Evolutionary conservation across 2,888 invertebrate species (phyloP).

Genomic region (Gasteruption jaculator): DNA sequence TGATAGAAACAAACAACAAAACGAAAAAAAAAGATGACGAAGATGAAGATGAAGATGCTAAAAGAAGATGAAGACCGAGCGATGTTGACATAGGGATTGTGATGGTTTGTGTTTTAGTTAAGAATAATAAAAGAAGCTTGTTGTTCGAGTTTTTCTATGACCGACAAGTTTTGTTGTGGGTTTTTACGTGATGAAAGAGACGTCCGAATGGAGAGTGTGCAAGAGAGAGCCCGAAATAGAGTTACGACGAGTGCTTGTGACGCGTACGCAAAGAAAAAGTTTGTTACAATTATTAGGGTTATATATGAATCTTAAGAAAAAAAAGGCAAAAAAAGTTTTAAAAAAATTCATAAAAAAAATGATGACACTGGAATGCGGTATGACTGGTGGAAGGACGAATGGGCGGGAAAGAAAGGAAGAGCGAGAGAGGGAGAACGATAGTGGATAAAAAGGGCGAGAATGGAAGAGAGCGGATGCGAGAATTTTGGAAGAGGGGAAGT

Average conservation of each 20-base stretch:
- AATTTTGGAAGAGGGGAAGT: conserved; percentile 18
- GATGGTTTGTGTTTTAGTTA: conserved; percentile 39
- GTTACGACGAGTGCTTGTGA: too few species aligned
- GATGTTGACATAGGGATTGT: conserved; percentile 40
- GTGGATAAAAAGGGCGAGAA: conserved; percentile 14
- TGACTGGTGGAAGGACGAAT: conserved; percentile 7
- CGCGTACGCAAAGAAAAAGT: too few species aligned
- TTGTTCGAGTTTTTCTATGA: too few species aligned
- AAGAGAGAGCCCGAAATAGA: too few species aligned
- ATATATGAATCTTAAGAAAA: neutral
- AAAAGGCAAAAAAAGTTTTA: conserved; percentile 9
- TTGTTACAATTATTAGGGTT: neutral
- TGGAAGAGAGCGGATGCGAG: conserved; percentile 8
- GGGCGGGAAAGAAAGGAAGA: conserved; percentile 20
- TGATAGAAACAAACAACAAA: too few species aligned
- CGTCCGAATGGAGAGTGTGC: too few species aligned
- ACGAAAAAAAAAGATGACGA: too few species aligned
- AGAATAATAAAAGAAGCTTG: too few species aligned
- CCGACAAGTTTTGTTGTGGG: too few species aligned
- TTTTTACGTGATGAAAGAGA: too few species aligned
- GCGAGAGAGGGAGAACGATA: conserved; percentile 16
- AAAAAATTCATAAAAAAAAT: neutral
- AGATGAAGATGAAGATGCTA: too few species aligned
- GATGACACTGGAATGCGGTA: neutral
- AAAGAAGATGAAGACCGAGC: conserved; percentile 38